Base-by-base conservation (phyloP, 2,797 vertebrate genomes). In the Gallinago solitaria region DNA sequence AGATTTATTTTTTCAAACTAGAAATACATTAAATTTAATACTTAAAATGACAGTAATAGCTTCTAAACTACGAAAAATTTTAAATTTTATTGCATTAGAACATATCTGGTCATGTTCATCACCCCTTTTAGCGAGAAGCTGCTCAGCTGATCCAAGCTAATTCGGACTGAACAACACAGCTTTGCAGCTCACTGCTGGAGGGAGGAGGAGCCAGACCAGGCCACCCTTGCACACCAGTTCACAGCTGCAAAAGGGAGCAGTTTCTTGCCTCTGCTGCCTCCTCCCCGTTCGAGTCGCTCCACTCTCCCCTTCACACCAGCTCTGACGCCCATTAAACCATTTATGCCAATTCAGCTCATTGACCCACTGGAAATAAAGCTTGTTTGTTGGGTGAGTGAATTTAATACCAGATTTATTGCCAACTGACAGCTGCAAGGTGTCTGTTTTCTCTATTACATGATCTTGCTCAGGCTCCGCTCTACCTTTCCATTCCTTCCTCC, bases 241-340 rank as follows among this genome's bases (percentile, higher is more conserved):
- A 18, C 17, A 1, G 1, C 37, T 33, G n/a, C 10, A 54, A 32
- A 41, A 73, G 27, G 27, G 6, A 71, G 20, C 21, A 1, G 41
- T 33, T 68, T 17, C n/a, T 47, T 9, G 76, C 19, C 37, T 54
- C 18, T 28, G 16, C 45, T 69, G 20, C 41, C 16, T 65, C 24
- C 61, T 78, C 43, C 15, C 47, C 5, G 11, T 25, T 9, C 0
- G 3, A 73, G 53, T 6, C 2, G 1, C 53, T 39, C 37, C 8
- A 9, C 32, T 23, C 32, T 20, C 30, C 41, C 47, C 23, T 17
- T 37, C 64, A 39, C 47, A 43, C 7, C 59, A 65, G 24, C 12
- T 91, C 67, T 33, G 20, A 69, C 16, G 17, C 27, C n/a, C 67
- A 19, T 57, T 65, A 81, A 94, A 90, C 65, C 27, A 77, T 39